Evolutionary conservation across 2,797 vertebrate species (phyloP), one percentile per base, ranked within the genome.

Genomic region (Netta rufina): DNA sequence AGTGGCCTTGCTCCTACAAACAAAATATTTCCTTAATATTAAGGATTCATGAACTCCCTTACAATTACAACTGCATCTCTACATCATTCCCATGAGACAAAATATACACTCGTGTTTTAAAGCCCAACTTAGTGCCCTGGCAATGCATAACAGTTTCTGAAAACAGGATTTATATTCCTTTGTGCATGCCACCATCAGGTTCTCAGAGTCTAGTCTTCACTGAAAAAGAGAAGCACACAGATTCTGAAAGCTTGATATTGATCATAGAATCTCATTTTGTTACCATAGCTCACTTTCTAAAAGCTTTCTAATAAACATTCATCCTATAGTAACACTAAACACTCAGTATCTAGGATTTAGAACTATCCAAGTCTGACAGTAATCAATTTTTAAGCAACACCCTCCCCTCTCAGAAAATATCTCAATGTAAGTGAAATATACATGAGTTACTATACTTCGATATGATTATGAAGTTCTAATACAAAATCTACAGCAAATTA

Each of bases 51-150:
- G 0, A 87, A 73, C 32, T 80, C 19, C 13, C 8, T 18, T 21
- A 65, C 6, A 39, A 22, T 17, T 80, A 67, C 39, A 81, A 39
- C 5, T 32, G 9, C 11, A 58, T 54, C 33, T 36, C 15, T 45
- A 58, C 0, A 0, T 9, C 60, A 53, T n/a, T 85, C 53, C 28
- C 60, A 64, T 2, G 5, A 47, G 17, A 65, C 10, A 83, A 76
- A 91, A 65, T 27, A 87, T 2, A 74, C 7, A 47, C 5, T 30
- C 20, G 47, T 13, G 60, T 41, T 84, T 56, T 56, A 1, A 47
- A 74, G 24, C 19, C 30, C 78, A 86, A 88, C 58, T 75, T 60
- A 13, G 9, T 58, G 25, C 17, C 45, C 19, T 38, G 17, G 27
- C n/a, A 92, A 28, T 5, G 5, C 45, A 25, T 24, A 22, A 58